Conservation (phyloP, 2,113 vertebrate species). For the Protobothrops mucrosquamatus region DNA sequence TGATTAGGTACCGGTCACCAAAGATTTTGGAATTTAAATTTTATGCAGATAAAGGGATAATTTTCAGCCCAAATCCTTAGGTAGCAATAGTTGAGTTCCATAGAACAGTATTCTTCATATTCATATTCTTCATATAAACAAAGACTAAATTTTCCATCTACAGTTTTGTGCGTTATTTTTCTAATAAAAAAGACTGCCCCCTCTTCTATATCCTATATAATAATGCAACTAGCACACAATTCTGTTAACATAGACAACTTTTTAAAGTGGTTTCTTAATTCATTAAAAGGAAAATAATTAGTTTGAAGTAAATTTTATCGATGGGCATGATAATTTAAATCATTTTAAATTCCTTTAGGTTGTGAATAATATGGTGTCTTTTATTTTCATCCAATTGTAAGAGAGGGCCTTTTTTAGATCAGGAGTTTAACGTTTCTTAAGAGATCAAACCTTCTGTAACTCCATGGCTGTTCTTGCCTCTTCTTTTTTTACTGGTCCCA, state of each 20-base stretch:
- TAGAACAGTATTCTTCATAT: background rate
- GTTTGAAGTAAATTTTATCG: background rate
- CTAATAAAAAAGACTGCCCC: background rate
- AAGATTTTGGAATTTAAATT: background rate
- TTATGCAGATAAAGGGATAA: background rate
- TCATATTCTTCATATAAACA: background rate
- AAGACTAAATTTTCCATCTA: background rate
- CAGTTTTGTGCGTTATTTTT: background rate
- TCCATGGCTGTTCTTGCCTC: background rate
- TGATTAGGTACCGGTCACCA: background rate
- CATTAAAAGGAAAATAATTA: background rate
- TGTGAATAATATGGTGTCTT: background rate
- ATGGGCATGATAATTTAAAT: background rate
- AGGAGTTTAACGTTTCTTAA: background rate
- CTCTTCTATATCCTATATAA: background rate
- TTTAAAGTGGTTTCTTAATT: background rate
- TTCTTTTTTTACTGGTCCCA: background rate
- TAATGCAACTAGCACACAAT: background rate
- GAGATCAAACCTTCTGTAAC: background rate
- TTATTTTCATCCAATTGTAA: background rate
- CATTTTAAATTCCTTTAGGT: background rate
- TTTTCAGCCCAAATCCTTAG: background rate
- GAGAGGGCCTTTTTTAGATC: background rate
- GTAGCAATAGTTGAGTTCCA: background rate
- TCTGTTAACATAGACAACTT: background rate